These are phyloP conservation scores for Eudemis profundana DNA, from an alignment of 2,888 invertebrate species.

Conservation along the genomic window DNA sequence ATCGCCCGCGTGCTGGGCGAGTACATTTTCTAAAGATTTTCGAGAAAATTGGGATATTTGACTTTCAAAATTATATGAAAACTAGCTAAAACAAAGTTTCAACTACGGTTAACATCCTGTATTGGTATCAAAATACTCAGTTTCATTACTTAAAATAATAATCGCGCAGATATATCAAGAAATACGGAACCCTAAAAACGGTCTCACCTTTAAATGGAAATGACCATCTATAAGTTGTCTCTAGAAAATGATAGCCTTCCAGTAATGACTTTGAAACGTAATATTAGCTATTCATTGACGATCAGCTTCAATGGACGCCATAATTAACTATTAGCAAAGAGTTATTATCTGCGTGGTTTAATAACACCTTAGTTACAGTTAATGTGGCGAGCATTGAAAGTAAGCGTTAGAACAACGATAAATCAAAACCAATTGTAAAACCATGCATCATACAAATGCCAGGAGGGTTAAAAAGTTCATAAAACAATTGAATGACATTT, in stretches of 20 bases:
- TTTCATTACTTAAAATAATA: too few relatives aligned
- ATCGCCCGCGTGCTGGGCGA: constrained; percentile 56
- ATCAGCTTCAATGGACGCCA: constrained; percentile 26
- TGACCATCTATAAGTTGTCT: neutral
- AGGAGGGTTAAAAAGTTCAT: neutral
- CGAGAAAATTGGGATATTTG: neutral
- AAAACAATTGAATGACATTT: constrained; percentile 17
- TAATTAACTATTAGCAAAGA: constrained; percentile 40
- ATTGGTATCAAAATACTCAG: too few relatives aligned
- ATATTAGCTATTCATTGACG: constrained; percentile 40
- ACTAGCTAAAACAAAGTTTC: too few relatives aligned
- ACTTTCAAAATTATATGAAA: too few relatives aligned
- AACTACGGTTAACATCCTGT: too few relatives aligned
- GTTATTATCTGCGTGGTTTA: constrained; percentile 33
- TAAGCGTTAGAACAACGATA: constrained; percentile 1
- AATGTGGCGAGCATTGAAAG: constrained; percentile 21
- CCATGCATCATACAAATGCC: neutral
- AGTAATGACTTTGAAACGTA: constrained; percentile 35
- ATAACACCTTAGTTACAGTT: constrained; percentile 34
- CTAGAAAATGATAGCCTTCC: constrained; percentile 16
- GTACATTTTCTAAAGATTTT: constrained; percentile 34
- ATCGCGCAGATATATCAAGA: too few relatives aligned
- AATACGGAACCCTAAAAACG: too few relatives aligned
- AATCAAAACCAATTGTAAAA: constrained; percentile 1
- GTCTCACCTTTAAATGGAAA: neutral